Conservation (phyloP, 2,888 invertebrate genomes). For the Pterostichus madidus region DNA sequence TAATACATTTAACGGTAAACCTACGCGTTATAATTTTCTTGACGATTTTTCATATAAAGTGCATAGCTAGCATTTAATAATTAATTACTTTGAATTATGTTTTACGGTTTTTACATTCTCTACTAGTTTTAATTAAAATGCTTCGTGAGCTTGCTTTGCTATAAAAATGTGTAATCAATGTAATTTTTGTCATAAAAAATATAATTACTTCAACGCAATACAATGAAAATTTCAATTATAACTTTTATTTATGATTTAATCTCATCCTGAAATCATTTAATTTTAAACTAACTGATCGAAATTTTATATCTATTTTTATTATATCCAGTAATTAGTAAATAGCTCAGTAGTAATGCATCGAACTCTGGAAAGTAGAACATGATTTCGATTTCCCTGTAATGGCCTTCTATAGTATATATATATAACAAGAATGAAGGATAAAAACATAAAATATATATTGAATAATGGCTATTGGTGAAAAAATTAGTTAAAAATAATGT, state of each 20-base stretch:
- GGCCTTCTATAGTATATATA: too few relatives aligned
- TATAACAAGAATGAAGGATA: too few relatives aligned
- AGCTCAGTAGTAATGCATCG: too few relatives aligned
- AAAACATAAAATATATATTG: too few relatives aligned
- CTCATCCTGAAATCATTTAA: neutral
- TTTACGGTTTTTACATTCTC: constrained; percentile 6
- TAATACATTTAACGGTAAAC: neutral
- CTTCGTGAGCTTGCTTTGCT: neutral
- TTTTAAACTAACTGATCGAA: neutral
- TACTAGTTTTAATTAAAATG: constrained; percentile 38
- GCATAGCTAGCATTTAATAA: constrained; percentile 30
- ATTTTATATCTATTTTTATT: neutral
- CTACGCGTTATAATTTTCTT: neutral
- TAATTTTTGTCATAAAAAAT: constrained; percentile 32
- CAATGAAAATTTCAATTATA: constrained; percentile 40
- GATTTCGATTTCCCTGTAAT: too few relatives aligned
- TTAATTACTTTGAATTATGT: constrained; percentile 33
- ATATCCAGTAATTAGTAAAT: neutral
- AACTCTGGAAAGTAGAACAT: too few relatives aligned
- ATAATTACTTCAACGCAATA: constrained; percentile 39
- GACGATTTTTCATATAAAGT: neutral
- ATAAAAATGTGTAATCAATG: constrained; percentile 36
- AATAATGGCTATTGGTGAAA: too few relatives aligned
- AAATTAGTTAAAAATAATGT: too few relatives aligned
- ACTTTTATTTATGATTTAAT: neutral